Evolutionary conservation across 2,888 invertebrate species (phyloP).

Genomic region (Lamellibrachia satsuma): DNA sequence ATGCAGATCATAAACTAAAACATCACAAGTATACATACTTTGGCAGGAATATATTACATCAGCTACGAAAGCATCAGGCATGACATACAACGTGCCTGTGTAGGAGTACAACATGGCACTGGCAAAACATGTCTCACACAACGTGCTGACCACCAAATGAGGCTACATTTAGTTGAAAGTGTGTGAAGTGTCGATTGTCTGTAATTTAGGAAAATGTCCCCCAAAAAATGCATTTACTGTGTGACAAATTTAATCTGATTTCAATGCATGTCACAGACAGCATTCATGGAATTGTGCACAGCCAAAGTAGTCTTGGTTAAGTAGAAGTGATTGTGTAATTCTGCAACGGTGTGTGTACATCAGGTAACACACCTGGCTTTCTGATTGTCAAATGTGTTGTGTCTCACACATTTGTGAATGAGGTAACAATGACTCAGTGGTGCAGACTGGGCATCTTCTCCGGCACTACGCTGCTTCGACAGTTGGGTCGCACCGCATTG

Average conservation of each 20-base stretch:
- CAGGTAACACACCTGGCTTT: neutral
- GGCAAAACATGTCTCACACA: neutral
- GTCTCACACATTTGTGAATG: neutral
- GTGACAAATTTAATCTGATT: neutral
- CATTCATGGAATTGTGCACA: neutral
- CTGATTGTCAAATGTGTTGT: neutral
- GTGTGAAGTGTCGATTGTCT: too few relatives aligned
- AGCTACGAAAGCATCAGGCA: neutral
- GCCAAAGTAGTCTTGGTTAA: neutral
- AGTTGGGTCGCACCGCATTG: conserved; percentile 31
- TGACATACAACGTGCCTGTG: neutral
- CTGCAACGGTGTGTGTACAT: neutral
- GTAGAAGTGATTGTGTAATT: neutral
- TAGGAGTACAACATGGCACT: neutral
- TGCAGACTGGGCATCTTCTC: neutral
- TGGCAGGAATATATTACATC: conserved; percentile 17
- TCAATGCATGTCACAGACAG: neutral
- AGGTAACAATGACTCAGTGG: neutral
- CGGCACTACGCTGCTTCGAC: conserved; percentile 40
- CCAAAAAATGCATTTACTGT: neutral
- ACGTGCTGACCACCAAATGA: neutral
- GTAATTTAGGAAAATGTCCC: neutral
- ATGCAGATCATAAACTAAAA: neutral
- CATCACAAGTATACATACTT: conserved; percentile 5
- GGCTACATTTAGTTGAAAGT: neutral